A percentile compares a stretch with the other conserved stretches of the same genome.
These are phyloP conservation scores for Petrocephalus zakoni DNA, from an alignment of 2,113 vertebrate genomes.

Conservation along the genomic window DNA sequence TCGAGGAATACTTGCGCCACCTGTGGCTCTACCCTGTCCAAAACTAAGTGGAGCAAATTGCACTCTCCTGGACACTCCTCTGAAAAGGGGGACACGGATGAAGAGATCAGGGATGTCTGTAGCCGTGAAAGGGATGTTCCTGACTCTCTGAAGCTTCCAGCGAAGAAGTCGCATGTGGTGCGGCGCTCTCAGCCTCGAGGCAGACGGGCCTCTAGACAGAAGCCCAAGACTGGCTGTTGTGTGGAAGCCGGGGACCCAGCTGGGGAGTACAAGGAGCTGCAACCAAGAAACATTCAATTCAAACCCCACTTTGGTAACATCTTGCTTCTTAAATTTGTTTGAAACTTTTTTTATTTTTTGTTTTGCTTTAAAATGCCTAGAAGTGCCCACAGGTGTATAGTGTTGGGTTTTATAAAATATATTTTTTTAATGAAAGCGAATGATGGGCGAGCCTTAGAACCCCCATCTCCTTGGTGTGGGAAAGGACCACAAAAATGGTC, in stretches of 20 bases:
- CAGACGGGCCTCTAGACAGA: slow-evolving; percentile 35
- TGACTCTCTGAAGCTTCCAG: slow-evolving; percentile 27
- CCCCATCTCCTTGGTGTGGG: background rate
- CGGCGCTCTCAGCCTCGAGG: slow-evolving; percentile 28
- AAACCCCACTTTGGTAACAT: slow-evolving; percentile 45
- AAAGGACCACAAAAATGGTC: too few species aligned
- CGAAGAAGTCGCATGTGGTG: slow-evolving; percentile 40
- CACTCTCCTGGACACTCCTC: slow-evolving; percentile 31
- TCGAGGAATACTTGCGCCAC: slow-evolving; percentile 48
- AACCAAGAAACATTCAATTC: slow-evolving; percentile 32
- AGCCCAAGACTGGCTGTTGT: slow-evolving; percentile 40
- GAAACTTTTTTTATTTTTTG: too few species aligned
- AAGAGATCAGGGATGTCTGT: slow-evolving; percentile 28
- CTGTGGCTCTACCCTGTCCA: slow-evolving; percentile 52
- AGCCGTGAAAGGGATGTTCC: slow-evolving; percentile 21
- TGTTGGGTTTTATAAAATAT: background rate
- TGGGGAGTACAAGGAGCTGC: slow-evolving; percentile 31
- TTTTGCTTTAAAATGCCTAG: background rate
- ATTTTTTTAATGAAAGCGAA: background rate
- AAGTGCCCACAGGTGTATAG: background rate
- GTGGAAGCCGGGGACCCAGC: slow-evolving; percentile 7
- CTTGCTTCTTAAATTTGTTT: background rate
- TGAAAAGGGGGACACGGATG: slow-evolving; percentile 49
- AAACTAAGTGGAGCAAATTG: slow-evolving; percentile 29
- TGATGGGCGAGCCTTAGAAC: too few species aligned